Base-by-base conservation (phyloP, 2,797 vertebrate species). In the Paramormyrops hopkinsi region DNA sequence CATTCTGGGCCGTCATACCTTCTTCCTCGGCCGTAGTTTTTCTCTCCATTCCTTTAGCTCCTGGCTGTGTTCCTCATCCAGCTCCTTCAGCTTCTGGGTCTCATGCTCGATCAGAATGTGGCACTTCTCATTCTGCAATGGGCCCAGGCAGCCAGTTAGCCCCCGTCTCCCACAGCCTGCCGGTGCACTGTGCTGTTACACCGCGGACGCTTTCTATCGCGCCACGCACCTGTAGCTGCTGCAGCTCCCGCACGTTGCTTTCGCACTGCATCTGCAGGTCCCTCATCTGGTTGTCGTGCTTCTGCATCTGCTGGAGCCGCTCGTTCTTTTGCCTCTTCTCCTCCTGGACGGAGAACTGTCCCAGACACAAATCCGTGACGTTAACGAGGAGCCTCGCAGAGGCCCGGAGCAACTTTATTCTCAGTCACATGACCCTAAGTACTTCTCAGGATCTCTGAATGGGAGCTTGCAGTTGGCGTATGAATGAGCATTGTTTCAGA, bases 201-300 rank as follows among this genome's bases (percentile, higher is more conserved):
- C 4, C 0, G 41, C 46, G n/a, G 48, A 25, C 19, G 14, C 37
- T 29, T 29, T 3, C 8, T 65, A 11, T 3, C 8, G 59, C 22
- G 0, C 44, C 4, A 19, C 33, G 41, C 37, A 99, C 98, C 98
- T 99, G 98, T 62, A 99, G 94, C 92, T 99, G 97, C 90, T 99
- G 98, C 90, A 99, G 95, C 90, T 99, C 98, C 89, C 98, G 96
- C 94, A 98, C 96, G 90, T 99, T 99, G 62, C 97, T 97, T 92
- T 99, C 98, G 92, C 98, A 99, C 91, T 99, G 98, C 92, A 99
- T 90, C 95, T 99, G 98, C 89, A 99, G 97, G 92, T 99, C 98
- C 87, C 98, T 96, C 98, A 99, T 99, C 91, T 99, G 98, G 94
- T 99, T 99, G 94, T 99, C 98, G 0, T 99, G 98, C 92, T 99